Conservation (phyloP, 2,797 vertebrate species). For the Pogonophryne albipinna region DNA sequence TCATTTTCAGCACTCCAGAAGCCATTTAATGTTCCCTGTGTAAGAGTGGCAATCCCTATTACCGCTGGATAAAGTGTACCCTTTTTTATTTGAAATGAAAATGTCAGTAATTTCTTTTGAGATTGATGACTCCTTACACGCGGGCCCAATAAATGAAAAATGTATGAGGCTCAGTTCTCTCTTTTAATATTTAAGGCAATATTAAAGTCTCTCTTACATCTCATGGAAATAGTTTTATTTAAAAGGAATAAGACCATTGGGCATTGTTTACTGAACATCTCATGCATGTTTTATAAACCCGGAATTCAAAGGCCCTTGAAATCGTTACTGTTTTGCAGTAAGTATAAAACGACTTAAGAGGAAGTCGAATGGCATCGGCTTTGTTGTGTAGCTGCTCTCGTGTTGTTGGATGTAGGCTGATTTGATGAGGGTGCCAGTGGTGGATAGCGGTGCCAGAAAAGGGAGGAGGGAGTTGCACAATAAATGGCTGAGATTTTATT, state of each 20-base stretch:
- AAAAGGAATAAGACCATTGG: constrained; percentile 91
- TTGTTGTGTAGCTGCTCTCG: constrained; percentile 78
- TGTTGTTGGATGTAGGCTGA: constrained; percentile 79
- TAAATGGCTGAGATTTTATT: constrained; percentile 84
- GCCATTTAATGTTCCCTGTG: constrained; percentile 82
- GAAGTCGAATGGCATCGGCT: constrained; percentile 81
- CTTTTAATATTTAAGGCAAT: constrained; percentile 93
- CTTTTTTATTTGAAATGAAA: constrained; percentile 93
- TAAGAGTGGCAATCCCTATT: constrained; percentile 87
- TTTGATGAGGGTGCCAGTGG: constrained; percentile 76
- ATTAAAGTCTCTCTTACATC: constrained; percentile 89
- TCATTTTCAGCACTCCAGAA: constrained; percentile 84
- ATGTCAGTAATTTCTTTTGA: constrained; percentile 91
- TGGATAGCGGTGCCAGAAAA: constrained; percentile 68
- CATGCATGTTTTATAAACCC: constrained; percentile 89
- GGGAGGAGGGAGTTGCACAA: constrained; percentile 70
- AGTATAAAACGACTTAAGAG: constrained; percentile 87
- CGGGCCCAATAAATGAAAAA: constrained; percentile 92
- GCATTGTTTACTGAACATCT: constrained; percentile 91
- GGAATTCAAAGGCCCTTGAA: constrained; percentile 86
- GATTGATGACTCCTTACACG: constrained; percentile 89
- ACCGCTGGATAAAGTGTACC: constrained; percentile 90
- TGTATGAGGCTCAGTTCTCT: constrained; percentile 91
- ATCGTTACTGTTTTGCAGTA: constrained; percentile 87
- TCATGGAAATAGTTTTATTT: constrained; percentile 90